These are phyloP conservation scores for Tortricodes alternella DNA, from an alignment of 2,888 invertebrate species.

Conservation along the genomic window DNA sequence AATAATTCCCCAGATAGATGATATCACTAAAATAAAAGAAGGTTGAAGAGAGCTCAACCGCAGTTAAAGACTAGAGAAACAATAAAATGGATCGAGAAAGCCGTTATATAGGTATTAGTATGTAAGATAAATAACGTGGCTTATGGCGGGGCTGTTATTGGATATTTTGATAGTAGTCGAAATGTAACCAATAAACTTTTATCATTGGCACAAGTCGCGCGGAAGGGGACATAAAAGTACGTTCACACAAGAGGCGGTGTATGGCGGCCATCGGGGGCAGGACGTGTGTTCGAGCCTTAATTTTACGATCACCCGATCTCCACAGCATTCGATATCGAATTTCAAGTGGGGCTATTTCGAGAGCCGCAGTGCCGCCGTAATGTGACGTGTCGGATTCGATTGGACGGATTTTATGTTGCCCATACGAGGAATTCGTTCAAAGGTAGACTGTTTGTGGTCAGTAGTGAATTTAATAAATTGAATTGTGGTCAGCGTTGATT, in stretches of 20 bases:
- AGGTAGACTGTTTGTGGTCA: slow-evolving; percentile 59
- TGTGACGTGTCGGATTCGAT: slow-evolving; percentile 74
- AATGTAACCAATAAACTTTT: slow-evolving; percentile 71
- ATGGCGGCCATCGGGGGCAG: slow-evolving; percentile 35
- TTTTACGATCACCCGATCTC: slow-evolving; percentile 73
- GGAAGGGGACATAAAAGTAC: slow-evolving; percentile 50
- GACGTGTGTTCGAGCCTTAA: slow-evolving; percentile 57
- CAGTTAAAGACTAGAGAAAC: slow-evolving; percentile 38
- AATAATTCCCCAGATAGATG: slow-evolving; percentile 12
- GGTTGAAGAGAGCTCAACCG: slow-evolving; percentile 19
- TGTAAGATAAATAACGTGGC: slow-evolving; percentile 57
- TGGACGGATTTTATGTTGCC: slow-evolving; percentile 73
- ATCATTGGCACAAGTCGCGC: slow-evolving; percentile 65
- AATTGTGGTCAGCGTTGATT: slow-evolving; percentile 51
- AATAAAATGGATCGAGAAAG: slow-evolving; percentile 50
- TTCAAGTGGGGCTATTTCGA: slow-evolving; percentile 73
- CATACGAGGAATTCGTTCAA: slow-evolving; percentile 55
- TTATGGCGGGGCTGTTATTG: slow-evolving; percentile 65
- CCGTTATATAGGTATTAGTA: slow-evolving; percentile 39
- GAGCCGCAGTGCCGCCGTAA: slow-evolving; percentile 62
- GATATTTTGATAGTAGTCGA: slow-evolving; percentile 65
- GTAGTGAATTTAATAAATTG: slow-evolving; percentile 68
- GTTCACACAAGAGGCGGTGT: slow-evolving; percentile 34
- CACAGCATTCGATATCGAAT: slow-evolving; percentile 68
- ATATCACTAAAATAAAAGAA: slow-evolving; percentile 20